Percentiles rank a stretch among this genome's conserved stretches.
phyloP scores from a whole-genome alignment of 1,140 invertebrate species.

The Ptiloglossa arizonensis region DNA sequence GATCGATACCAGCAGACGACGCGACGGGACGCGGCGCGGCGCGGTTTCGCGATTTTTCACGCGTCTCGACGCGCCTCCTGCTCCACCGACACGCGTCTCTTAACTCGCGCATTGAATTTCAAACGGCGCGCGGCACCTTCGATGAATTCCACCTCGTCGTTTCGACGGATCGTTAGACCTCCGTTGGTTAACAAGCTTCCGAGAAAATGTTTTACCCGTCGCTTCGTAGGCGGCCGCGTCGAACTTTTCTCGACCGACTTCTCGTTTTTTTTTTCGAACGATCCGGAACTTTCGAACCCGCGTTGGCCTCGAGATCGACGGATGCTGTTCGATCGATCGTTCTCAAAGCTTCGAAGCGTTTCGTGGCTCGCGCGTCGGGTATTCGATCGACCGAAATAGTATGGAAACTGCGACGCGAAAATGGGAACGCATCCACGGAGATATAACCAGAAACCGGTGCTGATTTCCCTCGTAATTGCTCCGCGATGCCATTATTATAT shows the following conservation, averaged over 20 bases:
- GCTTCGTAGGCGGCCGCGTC: slow-evolving; percentile 22
- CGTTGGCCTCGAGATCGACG: slow-evolving; percentile 27
- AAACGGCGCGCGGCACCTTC: slow-evolving; percentile 24
- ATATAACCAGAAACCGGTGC: background rate
- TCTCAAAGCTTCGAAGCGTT: slow-evolving; percentile 22
- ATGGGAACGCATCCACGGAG: background rate
- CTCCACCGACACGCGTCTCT: slow-evolving; percentile 36
- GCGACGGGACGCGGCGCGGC: too few relatives aligned
- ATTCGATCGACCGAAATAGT: slow-evolving; percentile 7
- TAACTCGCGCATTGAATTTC: slow-evolving; percentile 65
- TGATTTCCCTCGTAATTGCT: background rate
- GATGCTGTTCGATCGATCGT: slow-evolving; percentile 29
- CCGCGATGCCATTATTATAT: background rate
- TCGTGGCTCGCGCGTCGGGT: slow-evolving; percentile 3
- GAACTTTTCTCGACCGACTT: slow-evolving; percentile 45
- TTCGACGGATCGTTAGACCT: slow-evolving; percentile 51
- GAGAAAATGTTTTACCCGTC: slow-evolving; percentile 49
- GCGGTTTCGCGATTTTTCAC: slow-evolving; percentile 29
- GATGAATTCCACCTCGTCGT: slow-evolving; percentile 32
- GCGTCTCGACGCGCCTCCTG: slow-evolving; percentile 35
- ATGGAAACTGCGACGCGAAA: background rate
- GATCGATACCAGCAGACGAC: background rate
- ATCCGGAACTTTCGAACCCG: slow-evolving; percentile 43
- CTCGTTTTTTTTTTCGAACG: slow-evolving; percentile 35
- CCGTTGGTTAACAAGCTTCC: slow-evolving; percentile 40